A percentile compares a stretch with the other conserved stretches of the same genome.
Conservation (phyloP, 2,888 invertebrate genomes). For the Philereme transversata region DNA sequence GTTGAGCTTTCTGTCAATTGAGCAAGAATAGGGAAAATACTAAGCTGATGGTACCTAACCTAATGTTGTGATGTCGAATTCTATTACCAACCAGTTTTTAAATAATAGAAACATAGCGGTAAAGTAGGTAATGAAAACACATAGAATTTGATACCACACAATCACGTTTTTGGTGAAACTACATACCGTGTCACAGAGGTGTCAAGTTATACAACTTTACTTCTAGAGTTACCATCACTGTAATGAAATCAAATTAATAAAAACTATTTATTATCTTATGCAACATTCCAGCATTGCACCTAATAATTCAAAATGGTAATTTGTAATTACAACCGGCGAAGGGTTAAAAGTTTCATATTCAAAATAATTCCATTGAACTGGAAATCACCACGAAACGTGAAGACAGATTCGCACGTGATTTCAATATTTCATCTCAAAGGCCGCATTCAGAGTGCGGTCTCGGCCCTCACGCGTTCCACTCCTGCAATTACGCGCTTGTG, state of each 20-base stretch:
- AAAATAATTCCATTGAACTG: slow-evolving; percentile 26
- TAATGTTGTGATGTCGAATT: too few species aligned
- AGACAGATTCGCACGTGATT: slow-evolving; percentile 57
- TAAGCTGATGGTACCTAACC: too few species aligned
- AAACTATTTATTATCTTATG: too few species aligned
- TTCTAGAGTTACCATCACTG: slow-evolving; percentile 24
- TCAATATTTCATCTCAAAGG: slow-evolving; percentile 76
- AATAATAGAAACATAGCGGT: not conserved
- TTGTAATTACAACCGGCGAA: slow-evolving; percentile 2
- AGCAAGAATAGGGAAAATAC: too few species aligned
- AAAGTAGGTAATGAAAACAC: not conserved
- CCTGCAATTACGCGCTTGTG: slow-evolving; percentile 83
- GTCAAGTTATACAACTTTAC: slow-evolving; percentile 34
- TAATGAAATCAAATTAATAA: not conserved
- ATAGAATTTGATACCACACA: slow-evolving; percentile 10
- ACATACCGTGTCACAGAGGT: slow-evolving; percentile 44
- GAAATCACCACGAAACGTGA: slow-evolving; percentile 37
- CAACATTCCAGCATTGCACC: too few species aligned
- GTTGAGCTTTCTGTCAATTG: too few species aligned
- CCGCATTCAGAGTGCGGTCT: slow-evolving; percentile 70
- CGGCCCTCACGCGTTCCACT: slow-evolving; percentile 75
- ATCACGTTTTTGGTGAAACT: slow-evolving; percentile 36
- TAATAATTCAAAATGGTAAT: slow-evolving; percentile 9
- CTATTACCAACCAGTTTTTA: not conserved
- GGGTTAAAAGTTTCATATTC: slow-evolving; percentile 33